Evolutionary conservation across 2,797 vertebrate species (phyloP).

Genomic region (Onychomys torridus): DNA sequence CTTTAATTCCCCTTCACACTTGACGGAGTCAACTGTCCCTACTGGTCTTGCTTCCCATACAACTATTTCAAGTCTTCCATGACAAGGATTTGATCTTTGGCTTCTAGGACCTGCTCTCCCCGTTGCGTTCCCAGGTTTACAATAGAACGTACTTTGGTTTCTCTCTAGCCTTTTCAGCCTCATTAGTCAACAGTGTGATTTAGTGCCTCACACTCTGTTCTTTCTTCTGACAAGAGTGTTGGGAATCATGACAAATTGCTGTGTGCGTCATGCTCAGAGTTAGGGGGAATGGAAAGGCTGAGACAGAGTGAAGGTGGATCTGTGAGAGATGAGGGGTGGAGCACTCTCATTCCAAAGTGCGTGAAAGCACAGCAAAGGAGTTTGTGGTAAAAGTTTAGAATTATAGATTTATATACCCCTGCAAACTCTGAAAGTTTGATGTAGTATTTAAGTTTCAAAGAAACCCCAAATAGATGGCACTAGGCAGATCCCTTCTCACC

Average conservation of each 20-base stretch:
- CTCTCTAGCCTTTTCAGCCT: neutral
- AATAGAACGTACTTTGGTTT: neutral
- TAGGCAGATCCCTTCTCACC: neutral
- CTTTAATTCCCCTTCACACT: neutral
- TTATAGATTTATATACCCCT: neutral
- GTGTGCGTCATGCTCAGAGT: neutral
- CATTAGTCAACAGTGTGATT: neutral
- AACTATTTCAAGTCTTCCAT: neutral
- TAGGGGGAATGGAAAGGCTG: neutral
- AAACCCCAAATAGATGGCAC: neutral
- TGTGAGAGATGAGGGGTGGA: too few relatives aligned
- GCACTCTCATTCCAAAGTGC: neutral
- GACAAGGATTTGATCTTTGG: constrained; percentile 33
- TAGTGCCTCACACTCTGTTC: constrained; percentile 16
- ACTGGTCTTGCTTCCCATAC: constrained; percentile 50
- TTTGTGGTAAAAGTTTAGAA: neutral
- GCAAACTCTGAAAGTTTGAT: neutral
- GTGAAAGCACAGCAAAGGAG: neutral
- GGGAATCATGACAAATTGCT: neutral
- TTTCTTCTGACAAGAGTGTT: neutral
- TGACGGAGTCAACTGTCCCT: neutral
- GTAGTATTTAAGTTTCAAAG: constrained; percentile 1
- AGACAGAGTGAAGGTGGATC: too few relatives aligned
- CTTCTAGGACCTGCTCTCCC: constrained; percentile 14
- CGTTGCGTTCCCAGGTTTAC: neutral